Conservation (phyloP, 1,140 invertebrate species). For the Pachyrhynchus sulphureomaculatus region DNA sequence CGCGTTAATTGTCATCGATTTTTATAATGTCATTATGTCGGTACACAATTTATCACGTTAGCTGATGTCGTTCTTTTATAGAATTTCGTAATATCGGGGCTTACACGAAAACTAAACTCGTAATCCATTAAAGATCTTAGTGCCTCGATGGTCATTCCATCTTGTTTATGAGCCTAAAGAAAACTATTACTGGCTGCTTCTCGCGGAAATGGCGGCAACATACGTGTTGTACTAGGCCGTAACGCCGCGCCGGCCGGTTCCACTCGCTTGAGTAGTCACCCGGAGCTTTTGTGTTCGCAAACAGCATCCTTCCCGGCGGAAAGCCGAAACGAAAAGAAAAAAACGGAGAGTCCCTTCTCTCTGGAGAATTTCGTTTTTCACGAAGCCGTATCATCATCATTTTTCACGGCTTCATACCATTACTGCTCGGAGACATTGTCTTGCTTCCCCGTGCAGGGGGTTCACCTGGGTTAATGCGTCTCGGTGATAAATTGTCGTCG, state of each 20-base stretch:
- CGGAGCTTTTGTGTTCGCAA: constrained; percentile 27
- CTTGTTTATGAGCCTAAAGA: constrained; percentile 40
- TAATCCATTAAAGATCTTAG: constrained; percentile 40
- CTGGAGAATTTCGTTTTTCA: constrained; percentile 45
- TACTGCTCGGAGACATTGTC: constrained; percentile 50
- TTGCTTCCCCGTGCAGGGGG: constrained; percentile 42
- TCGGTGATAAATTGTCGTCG: constrained; percentile 51
- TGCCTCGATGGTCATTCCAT: constrained; percentile 49
- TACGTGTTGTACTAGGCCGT: constrained; percentile 39
- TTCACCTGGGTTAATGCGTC: constrained; percentile 52
- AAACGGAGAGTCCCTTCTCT: constrained; percentile 26
- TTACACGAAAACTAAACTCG: constrained; percentile 3
- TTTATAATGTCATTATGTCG: constrained; percentile 50
- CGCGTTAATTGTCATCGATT: constrained; percentile 52
- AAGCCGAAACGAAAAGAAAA: constrained; percentile 13
- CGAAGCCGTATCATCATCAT: constrained; percentile 51
- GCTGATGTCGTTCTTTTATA: constrained; percentile 1
- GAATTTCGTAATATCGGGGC: too few species aligned
- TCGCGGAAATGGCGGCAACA: constrained; percentile 46
- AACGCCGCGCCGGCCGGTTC: constrained; percentile 35
- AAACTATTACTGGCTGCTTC: constrained; percentile 51
- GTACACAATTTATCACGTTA: constrained; percentile 47
- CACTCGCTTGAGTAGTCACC: constrained; percentile 39
- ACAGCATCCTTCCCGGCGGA: constrained; percentile 18
- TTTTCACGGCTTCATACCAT: constrained; percentile 49